Percentiles rank a stretch among this genome's conserved stretches.
Evolutionary conservation across 2,797 vertebrate genomes (phyloP).

Genomic region (Acrocephalus scirpaceus): DNA sequence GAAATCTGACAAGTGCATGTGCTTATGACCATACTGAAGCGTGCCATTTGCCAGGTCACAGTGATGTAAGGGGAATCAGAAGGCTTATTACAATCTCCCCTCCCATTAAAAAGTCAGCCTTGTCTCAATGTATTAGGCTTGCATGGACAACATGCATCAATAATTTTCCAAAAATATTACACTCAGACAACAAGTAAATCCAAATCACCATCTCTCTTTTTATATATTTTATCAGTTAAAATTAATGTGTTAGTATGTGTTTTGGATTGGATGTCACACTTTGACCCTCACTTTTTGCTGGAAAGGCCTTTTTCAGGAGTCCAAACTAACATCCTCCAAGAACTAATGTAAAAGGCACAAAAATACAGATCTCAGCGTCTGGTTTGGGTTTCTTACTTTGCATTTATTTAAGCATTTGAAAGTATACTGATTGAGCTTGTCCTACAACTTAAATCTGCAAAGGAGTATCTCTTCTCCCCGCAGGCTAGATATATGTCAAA

Average conservation of each 20-base stretch:
- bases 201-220: not conserved
- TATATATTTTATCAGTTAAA: not conserved
- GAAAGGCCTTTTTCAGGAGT: not conserved
- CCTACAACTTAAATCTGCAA: not conserved
- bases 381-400: not conserved
- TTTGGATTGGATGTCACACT: not conserved
- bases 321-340: not conserved
- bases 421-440: not conserved
- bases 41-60: not conserved
- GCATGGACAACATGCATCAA: not conserved
- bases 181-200: not conserved
- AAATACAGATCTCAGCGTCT: not conserved
- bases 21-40: not conserved
- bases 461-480: not conserved
- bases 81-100: not conserved
- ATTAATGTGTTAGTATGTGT: too few relatives aligned
- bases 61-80: not conserved
- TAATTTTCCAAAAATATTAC: not conserved
- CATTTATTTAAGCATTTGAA: not conserved
- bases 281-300: not conserved
- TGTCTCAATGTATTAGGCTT: not conserved
- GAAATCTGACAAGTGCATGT: not conserved
- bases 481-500: not conserved
- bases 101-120: not conserved
- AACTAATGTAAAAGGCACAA: not conserved